Evolutionary conservation across 2,113 vertebrate species (phyloP), one percentile per base, ranked within the genome.

Genomic region (Eleginops maclovinus): DNA sequence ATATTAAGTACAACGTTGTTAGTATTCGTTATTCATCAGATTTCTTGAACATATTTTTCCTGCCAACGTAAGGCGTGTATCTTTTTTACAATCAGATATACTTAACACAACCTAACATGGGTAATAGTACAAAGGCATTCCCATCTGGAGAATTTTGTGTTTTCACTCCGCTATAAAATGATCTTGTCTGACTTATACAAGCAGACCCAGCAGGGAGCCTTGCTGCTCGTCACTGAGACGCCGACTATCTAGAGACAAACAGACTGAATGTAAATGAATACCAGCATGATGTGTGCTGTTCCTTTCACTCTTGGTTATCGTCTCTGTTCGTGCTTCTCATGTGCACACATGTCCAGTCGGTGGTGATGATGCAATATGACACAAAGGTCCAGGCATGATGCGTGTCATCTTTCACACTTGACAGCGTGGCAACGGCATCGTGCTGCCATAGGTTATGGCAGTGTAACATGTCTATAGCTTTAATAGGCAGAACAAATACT

Each of bases 351-450:
- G 47, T 72, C 83, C 86, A 54, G 79, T 81, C 82, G 81, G 79
- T 74, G 85, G 86, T 26, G 74, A 92, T 92, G 87, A 92, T 86
- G 68, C 53, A 68, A 84, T 78, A 59, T 88, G 91, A 92, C 89
- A 92, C 55, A 14, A 72, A 55, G 75, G 84, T 88, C 83, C 79
- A 40, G 72, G 59, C 80, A 47, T 84, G 87, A 92, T 76, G 83
- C 73, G 84, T 90, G 90, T 91, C 90, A 92, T 92, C 84, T 70
- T 82, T 89, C 84, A 89, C 72, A 72, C 88, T 87, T 46, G 56
- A 76, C 70, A 66, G 85, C 63, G 26, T 77, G 83, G 71, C 75
- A 51, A 73, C 70, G 78, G 71, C 79, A 86, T 82, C 83, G 84
- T 79, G 88, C 81, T 80, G 87, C 81, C 59, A 51, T 64, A 77